Conservation (phyloP, 1,140 invertebrate species). For the Drosophila guanche region DNA sequence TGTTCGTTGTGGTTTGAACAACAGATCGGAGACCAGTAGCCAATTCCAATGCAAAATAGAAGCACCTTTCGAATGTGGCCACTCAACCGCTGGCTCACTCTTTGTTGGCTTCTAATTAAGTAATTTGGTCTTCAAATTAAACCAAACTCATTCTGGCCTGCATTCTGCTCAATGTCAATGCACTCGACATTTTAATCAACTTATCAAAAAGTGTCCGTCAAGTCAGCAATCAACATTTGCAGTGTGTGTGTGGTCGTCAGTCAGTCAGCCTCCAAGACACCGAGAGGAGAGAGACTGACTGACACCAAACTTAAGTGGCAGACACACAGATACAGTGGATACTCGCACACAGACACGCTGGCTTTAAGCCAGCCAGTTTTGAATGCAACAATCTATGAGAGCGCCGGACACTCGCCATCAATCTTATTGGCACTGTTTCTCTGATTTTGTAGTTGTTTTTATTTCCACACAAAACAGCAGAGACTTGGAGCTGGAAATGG, state of each 20-base stretch:
- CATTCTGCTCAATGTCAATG: slow-evolving; percentile 73
- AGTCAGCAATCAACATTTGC: slow-evolving; percentile 81
- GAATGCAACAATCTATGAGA: slow-evolving; percentile 70
- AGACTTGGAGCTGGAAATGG: too few species aligned
- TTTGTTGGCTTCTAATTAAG: slow-evolving; percentile 73
- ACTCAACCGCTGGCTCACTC: slow-evolving; percentile 28
- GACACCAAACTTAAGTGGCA: slow-evolving; percentile 79
- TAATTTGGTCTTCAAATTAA: slow-evolving; percentile 49
- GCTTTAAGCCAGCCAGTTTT: slow-evolving; percentile 71
- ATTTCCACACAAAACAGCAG: not conserved
- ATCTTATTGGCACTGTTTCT: slow-evolving; percentile 80
- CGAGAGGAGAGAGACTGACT: slow-evolving; percentile 39
- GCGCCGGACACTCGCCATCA: slow-evolving; percentile 61
- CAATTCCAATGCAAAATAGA: slow-evolving; percentile 79
- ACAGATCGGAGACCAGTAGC: slow-evolving; percentile 47
- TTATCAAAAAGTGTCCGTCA: slow-evolving; percentile 82
- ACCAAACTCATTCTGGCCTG: slow-evolving; percentile 20
- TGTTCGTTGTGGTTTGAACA: not conserved
- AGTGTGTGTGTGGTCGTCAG: slow-evolving; percentile 65
- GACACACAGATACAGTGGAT: slow-evolving; percentile 30
- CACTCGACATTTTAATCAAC: slow-evolving; percentile 80
- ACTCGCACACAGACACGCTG: slow-evolving; percentile 22
- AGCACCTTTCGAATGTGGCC: slow-evolving; percentile 71
- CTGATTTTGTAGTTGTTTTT: slow-evolving; percentile 24
- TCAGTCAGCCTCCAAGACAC: not conserved